Evolutionary conservation across 2,113 vertebrate genomes (phyloP).

Genomic region (Crotalus viridis): DNA sequence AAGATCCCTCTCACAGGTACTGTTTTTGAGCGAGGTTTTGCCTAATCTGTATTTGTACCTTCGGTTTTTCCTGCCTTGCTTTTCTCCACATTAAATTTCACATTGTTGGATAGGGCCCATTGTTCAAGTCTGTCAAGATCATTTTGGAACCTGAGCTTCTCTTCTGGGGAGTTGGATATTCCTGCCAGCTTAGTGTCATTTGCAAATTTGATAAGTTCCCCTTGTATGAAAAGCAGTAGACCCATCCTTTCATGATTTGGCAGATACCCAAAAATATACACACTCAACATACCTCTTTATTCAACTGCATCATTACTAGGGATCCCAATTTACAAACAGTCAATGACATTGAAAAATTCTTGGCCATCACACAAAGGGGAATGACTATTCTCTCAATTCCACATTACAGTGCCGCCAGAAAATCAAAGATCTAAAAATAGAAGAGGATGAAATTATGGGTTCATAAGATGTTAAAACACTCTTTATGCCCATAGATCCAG

Average conservation of each 20-base stretch:
- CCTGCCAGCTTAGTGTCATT: too few relatives aligned
- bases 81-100: too few relatives aligned
- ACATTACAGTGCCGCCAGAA: neutral
- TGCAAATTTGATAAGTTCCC: too few relatives aligned
- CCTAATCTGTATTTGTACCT: too few relatives aligned
- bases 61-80: too few relatives aligned
- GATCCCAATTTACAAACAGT: neutral
- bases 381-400: neutral
- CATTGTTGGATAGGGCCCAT: too few relatives aligned
- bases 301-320: neutral
- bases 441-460: neutral
- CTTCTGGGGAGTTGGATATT: too few relatives aligned
- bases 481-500: neutral
- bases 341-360: neutral
- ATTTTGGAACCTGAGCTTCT: too few relatives aligned
- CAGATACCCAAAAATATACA: neutral
- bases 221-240: neutral
- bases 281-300: neutral
- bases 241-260: neutral
- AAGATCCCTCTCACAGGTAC: too few relatives aligned
- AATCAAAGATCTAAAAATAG: neutral
- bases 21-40: too few relatives aligned
- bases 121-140: too few relatives aligned
- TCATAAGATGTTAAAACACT: neutral
- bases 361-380: neutral